These are phyloP conservation scores for Crambe crambe DNA, from an alignment of 37 sponge, comb jelly and placozoan genomes.

Conservation along the genomic window DNA sequence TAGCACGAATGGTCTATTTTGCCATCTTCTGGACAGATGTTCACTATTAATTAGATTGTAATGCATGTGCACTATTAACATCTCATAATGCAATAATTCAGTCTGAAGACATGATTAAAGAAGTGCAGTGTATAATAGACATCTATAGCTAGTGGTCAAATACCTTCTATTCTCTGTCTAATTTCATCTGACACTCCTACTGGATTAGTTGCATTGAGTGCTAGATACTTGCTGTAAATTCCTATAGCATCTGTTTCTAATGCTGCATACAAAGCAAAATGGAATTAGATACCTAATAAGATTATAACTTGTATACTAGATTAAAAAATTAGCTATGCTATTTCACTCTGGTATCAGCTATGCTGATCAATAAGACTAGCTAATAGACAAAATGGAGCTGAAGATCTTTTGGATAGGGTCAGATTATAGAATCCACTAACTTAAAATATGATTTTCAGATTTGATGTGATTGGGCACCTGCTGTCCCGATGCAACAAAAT, in stretches of 20 bases:
- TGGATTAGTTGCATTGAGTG: conserved; percentile 55
- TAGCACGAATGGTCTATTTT: conserved; percentile 44
- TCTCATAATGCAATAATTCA: neutral
- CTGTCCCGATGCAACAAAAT: neutral
- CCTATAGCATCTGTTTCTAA: conserved; percentile 53
- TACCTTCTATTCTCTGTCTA: conserved; percentile 73
- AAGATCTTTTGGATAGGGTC: no score
- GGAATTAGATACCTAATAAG: no score
- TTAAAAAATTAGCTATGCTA: no score
- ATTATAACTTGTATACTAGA: no score
- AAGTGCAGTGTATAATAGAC: neutral
- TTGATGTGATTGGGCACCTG: neutral
- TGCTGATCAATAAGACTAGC: no score
- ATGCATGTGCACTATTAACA: neutral
- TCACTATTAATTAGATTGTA: conserved; percentile 28
- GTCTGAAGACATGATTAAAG: neutral
- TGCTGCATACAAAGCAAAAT: conserved; percentile 8
- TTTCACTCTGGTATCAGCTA: no score
- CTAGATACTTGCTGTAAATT: conserved; percentile 60
- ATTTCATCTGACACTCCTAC: conserved; percentile 53
- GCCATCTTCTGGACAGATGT: conserved; percentile 76
- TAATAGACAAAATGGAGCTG: no score
- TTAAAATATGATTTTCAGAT: neutral
- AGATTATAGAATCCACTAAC: no score
- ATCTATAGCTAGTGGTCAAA: neutral